These are phyloP conservation scores for Molossus alvarezi DNA, from an alignment of 2,797 vertebrate genomes.

Conservation along the genomic window DNA sequence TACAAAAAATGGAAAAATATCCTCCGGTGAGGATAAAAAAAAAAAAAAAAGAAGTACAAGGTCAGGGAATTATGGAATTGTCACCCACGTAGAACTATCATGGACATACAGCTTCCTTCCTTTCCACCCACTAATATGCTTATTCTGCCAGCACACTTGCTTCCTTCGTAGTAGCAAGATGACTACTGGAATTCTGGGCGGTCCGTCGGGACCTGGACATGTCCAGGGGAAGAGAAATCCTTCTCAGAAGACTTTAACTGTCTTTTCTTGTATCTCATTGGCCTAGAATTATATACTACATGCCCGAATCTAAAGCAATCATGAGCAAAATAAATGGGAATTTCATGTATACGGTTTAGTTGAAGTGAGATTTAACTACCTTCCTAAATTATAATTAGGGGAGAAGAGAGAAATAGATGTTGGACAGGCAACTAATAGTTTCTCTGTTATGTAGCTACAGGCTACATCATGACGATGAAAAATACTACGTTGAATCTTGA, in stretches of 20 bases:
- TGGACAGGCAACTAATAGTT: not conserved
- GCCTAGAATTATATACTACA: not conserved
- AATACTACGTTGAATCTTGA: slow-evolving; percentile 36
- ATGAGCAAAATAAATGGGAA: slow-evolving; percentile 22
- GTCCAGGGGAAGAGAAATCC: not conserved
- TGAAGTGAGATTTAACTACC: slow-evolving; percentile 2
- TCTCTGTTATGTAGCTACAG: not conserved
- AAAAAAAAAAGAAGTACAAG: slow-evolving; percentile 23
- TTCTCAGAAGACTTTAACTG: not conserved
- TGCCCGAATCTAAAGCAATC: slow-evolving; percentile 44
- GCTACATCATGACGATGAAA: not conserved
- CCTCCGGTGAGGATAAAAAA: no score
- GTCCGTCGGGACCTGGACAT: not conserved
- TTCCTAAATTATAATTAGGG: slow-evolving; percentile 30
- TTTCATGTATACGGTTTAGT: not conserved
- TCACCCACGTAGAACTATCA: not conserved
- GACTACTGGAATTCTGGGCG: not conserved
- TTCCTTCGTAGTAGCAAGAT: not conserved
- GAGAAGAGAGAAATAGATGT: not conserved
- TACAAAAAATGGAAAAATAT: no score
- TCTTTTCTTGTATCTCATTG: slow-evolving; percentile 44
- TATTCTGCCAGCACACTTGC: not conserved
- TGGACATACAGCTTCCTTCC: not conserved
- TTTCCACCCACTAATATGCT: not conserved
- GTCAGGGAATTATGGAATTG: not conserved